Evolutionary conservation across 2,797 vertebrate genomes (phyloP), one percentile per base, ranked within the genome.

Genomic region (Holocentrus rufus): DNA sequence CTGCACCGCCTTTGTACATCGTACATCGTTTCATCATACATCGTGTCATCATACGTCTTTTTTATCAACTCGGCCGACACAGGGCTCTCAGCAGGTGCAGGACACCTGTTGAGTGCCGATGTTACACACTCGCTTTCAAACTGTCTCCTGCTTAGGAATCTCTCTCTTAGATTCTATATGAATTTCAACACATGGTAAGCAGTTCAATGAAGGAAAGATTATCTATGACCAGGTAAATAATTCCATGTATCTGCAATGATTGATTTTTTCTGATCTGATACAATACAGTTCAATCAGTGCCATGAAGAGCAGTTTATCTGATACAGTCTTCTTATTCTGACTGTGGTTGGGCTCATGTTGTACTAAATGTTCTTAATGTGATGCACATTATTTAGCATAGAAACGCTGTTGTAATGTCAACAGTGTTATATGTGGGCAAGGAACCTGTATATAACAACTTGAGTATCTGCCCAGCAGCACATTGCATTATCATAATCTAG

Each of bases 51-150:
- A 42, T 22, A 8, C 23, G 34, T 22, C 44, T 31, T 54, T 7
- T 22, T 42, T 6, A 50, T 56, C 58, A 7, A 4, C 20, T 36
- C 11, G 14, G 31, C 22, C 47, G 30, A 14, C 10, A 54, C 23
- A 20, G 14, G 30, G 18, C 58, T 31, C 30, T 50, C 30, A 53
- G 58, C 17, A 31, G 14, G 56, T 10, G 55, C 5, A 39, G 20
- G n/a, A 70, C 64, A 76, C 65, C 54, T 83, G 69, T 53, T 49
- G 74, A 69, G 66, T 63, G 60, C 31, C 18, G 13, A 34, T 20
- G 46, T 39, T 39, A 10, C 11, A 39, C 11, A 5, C 39, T 47
- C 15, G 17, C 15, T 47, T 47, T 39, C 36, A 39, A 8, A 13
- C 39, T 14, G 11, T 3, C 11, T 15, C 39, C 3, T 44, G 14